phyloP scores from a whole-genome alignment of 2,113 vertebrate genomes.

The Bos indicus region DNA sequence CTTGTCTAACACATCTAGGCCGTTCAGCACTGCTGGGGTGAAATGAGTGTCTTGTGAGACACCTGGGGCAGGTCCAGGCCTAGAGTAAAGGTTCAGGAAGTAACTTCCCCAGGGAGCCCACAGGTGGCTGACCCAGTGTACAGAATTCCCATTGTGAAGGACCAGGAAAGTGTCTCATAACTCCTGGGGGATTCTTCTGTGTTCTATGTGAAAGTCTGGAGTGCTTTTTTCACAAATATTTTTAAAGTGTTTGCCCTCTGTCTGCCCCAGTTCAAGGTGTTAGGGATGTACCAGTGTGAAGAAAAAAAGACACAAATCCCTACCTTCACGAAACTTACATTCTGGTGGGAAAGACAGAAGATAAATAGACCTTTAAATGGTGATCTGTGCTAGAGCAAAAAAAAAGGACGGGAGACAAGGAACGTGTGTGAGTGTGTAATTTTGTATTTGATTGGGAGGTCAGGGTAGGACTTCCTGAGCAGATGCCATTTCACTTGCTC shows the following conservation, averaged over 20 bases:
- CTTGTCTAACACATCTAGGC: not conserved
- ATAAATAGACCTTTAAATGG: not conserved
- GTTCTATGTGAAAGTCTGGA: not conserved
- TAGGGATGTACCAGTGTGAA: not conserved
- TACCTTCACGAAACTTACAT: not conserved
- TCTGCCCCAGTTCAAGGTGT: not conserved
- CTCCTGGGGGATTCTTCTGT: not conserved
- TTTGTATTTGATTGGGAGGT: not conserved
- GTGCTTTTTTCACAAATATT: not conserved
- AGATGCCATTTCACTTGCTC: not conserved
- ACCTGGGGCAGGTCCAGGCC: too few relatives aligned
- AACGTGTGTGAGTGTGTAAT: not conserved
- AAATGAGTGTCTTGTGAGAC: not conserved
- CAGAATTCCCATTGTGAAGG: not conserved
- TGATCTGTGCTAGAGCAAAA: not conserved
- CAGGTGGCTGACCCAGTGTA: too few relatives aligned
- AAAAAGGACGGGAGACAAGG: not conserved
- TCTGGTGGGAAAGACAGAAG: not conserved
- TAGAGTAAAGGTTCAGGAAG: not conserved
- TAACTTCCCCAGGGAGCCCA: not conserved
- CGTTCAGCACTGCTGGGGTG: too few relatives aligned
- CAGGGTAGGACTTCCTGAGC: not conserved
- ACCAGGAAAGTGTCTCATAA: not conserved
- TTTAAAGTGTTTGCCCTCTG: not conserved
- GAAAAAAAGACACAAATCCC: not conserved